Evolutionary conservation across 2,797 vertebrate genomes (phyloP).

Genomic region (Mormyrops attenuatus): DNA sequence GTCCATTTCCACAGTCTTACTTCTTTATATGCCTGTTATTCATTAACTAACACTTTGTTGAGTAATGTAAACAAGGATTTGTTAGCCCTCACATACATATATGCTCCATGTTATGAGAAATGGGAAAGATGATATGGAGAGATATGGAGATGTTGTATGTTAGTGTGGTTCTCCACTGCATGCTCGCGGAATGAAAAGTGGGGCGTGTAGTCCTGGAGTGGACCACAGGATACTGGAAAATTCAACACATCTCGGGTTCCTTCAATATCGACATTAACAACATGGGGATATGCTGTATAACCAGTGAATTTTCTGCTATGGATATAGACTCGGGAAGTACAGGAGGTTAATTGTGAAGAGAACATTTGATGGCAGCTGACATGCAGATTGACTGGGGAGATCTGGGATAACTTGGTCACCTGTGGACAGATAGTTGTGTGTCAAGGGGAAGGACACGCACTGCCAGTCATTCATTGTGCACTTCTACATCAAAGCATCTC

Average conservation of each 20-base stretch:
- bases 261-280: background rate
- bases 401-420: background rate
- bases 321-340: background rate
- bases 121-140: background rate
- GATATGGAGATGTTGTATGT: background rate
- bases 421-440: background rate
- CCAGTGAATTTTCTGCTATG: background rate
- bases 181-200: background rate
- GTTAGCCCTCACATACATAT: background rate
- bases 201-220: background rate
- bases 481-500: background rate
- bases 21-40: background rate
- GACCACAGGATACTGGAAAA: background rate
- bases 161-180: background rate
- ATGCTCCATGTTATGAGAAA: background rate
- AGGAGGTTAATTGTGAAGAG: background rate
- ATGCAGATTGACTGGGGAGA: background rate
- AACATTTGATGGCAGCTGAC: slow-evolving; percentile 5
- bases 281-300: background rate
- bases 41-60: background rate
- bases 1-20: background rate
- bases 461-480: background rate
- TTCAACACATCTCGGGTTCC: background rate
- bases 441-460: background rate
- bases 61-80: background rate